These are phyloP conservation scores for Dissostichus mawsoni DNA, from an alignment of 2,113 vertebrate species.

Conservation along the genomic window DNA sequence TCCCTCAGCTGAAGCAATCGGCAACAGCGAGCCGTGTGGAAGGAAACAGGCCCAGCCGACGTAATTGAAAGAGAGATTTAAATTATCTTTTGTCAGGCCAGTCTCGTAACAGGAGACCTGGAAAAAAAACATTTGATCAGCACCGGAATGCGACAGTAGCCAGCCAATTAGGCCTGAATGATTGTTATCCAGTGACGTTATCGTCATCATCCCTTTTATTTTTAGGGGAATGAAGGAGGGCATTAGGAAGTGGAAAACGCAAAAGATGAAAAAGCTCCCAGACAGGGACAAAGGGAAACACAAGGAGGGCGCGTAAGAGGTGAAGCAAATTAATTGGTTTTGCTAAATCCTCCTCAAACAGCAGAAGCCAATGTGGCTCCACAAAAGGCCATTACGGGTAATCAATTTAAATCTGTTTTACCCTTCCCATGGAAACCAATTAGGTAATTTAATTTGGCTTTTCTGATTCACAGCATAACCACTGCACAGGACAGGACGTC, in stretches of 20 bases:
- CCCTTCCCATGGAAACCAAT: constrained; percentile 84
- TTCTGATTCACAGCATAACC: constrained; percentile 80
- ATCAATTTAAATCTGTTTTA: constrained; percentile 86
- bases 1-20: constrained; percentile 33
- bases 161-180: constrained; percentile 67
- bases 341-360: constrained; percentile 83
- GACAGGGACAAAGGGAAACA: constrained; percentile 64
- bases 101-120: constrained; percentile 31
- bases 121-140: constrained; percentile 37
- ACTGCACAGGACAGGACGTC: constrained; percentile 60
- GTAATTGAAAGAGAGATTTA: constrained; percentile 66
- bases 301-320: constrained; percentile 65
- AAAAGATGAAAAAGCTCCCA: constrained; percentile 64
- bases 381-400: constrained; percentile 84
- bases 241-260: constrained; percentile 53
- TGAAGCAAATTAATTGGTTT: constrained; percentile 83
- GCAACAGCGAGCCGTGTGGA: constrained; percentile 10
- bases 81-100: constrained; percentile 56
- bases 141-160: constrained; percentile 37
- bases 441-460: constrained; percentile 83
- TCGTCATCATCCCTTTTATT: constrained; percentile 54
- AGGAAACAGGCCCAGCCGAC: constrained; percentile 33
- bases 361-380: constrained; percentile 75
- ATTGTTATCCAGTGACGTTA: constrained; percentile 62
- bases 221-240: constrained; percentile 41